Conservation (phyloP, 1,140 invertebrate genomes). For the Drosophila lini region DNA sequence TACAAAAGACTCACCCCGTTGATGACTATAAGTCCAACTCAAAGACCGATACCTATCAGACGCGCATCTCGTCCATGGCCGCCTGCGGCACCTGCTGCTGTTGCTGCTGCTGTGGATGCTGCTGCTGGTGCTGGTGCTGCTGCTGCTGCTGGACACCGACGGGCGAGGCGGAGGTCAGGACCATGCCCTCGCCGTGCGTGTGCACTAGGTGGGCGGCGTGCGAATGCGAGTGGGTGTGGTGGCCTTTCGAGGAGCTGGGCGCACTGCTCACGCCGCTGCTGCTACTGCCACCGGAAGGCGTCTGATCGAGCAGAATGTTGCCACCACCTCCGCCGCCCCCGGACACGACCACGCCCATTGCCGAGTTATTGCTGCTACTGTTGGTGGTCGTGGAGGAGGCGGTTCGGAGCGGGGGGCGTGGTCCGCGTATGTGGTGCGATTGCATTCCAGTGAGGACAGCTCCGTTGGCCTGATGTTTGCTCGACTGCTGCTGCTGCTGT, state of each 20-base stretch:
- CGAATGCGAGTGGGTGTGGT: constrained; percentile 78
- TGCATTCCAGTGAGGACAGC: constrained; percentile 70
- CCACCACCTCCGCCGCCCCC: constrained; percentile 12
- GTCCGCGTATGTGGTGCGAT: constrained; percentile 78
- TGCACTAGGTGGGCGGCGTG: constrained; percentile 59
- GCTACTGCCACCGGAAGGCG: constrained; percentile 85
- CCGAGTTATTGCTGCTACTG: constrained; percentile 83
- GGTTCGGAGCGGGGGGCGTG: constrained; percentile 80
- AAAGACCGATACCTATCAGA: constrained; percentile 89
- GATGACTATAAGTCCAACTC: constrained; percentile 85
- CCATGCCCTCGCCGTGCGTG: constrained; percentile 82
- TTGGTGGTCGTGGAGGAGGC: constrained; percentile 78
- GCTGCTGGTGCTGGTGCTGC: constrained; percentile 84
- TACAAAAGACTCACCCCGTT: constrained; percentile 61
- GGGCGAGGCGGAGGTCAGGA: constrained; percentile 67
- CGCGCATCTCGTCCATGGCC: constrained; percentile 92
- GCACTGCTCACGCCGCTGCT: constrained; percentile 85
- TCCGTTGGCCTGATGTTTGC: constrained; percentile 80
- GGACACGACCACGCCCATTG: constrained; percentile 43
- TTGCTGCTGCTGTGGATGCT: constrained; percentile 84
- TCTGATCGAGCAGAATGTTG: constrained; percentile 77
- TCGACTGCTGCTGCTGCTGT: constrained; percentile 61
- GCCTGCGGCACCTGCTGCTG: constrained; percentile 89
- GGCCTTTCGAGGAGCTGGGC: constrained; percentile 85
- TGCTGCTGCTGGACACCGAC: constrained; percentile 40